Conservation (phyloP, 1,140 invertebrate genomes). For the Heliothis subflexa region DNA sequence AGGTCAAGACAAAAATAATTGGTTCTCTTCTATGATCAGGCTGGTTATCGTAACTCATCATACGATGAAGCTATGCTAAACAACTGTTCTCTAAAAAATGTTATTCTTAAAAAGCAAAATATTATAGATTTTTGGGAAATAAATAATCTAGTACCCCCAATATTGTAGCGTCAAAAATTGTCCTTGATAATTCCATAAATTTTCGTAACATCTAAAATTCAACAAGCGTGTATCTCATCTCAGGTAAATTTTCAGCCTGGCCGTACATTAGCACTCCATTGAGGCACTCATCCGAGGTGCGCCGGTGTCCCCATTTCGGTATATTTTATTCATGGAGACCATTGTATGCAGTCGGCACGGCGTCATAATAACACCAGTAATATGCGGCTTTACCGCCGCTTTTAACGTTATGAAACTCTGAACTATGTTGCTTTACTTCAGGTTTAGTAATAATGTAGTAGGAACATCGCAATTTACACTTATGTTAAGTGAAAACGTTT, state of each 20-base stretch:
- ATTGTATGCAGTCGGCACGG: conserved; percentile 53
- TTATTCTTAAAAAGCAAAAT: too few relatives aligned
- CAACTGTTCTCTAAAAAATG: too few relatives aligned
- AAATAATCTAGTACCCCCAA: too few relatives aligned
- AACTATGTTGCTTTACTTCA: conserved; percentile 15
- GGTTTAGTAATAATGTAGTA: background rate
- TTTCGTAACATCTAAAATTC: background rate
- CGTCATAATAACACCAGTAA: conserved; percentile 48
- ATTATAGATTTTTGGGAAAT: too few relatives aligned
- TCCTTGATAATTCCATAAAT: too few relatives aligned
- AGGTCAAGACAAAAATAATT: too few relatives aligned
- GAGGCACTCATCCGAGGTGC: background rate
- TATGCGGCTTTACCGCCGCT: conserved; percentile 15
- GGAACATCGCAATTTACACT: too few relatives aligned
- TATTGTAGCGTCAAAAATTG: background rate
- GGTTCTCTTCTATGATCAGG: too few relatives aligned
- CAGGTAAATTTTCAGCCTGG: background rate
- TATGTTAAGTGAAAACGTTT: too few relatives aligned
- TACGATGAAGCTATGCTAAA: too few relatives aligned
- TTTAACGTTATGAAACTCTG: conserved; percentile 46
- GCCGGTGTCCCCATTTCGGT: conserved; percentile 48
- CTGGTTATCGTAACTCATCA: background rate
- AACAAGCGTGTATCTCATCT: background rate
- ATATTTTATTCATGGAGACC: conserved; percentile 67
- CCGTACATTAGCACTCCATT: conserved; percentile 1